phyloP scores from a whole-genome alignment of 2,113 vertebrate species.

The Chaenocephalus aceratus region DNA sequence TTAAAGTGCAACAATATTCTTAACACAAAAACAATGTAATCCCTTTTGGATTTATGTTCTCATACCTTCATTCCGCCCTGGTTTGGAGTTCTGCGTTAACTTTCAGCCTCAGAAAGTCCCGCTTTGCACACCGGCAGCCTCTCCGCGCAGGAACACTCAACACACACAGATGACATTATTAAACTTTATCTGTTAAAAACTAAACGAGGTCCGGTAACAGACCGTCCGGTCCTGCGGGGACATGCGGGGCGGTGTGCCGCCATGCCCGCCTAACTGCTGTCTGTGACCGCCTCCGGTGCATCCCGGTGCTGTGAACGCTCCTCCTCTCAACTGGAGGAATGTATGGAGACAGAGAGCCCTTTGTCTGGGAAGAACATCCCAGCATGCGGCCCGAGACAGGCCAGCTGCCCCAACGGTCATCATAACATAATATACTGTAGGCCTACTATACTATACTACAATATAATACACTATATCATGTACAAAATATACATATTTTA shows the following conservation, averaged over 20 bases:
- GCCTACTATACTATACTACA: too few species aligned
- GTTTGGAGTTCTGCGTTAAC: background rate
- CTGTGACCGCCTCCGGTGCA: background rate
- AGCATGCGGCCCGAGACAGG: background rate
- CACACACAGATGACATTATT: too few species aligned
- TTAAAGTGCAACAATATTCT: background rate
- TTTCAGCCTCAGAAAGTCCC: constrained; percentile 20
- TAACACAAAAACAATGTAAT: background rate
- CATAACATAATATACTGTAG: background rate
- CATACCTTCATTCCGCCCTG: constrained; percentile 17
- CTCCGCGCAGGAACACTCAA: background rate
- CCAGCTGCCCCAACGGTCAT: background rate
- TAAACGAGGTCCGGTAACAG: too few species aligned
- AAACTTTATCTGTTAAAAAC: too few species aligned
- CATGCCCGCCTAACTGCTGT: constrained; percentile 3
- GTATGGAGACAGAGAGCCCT: background rate
- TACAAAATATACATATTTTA: too few species aligned
- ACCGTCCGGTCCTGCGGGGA: background rate
- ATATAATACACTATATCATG: background rate
- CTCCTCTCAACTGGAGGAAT: constrained; percentile 24
- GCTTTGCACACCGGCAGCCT: background rate
- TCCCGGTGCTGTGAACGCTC: constrained; percentile 22
- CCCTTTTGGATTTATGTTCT: background rate
- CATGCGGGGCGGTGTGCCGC: background rate
- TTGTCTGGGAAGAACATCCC: background rate